phyloP scores from a whole-genome alignment of 1,140 invertebrate species.

The Rhopalosiphum padi region DNA sequence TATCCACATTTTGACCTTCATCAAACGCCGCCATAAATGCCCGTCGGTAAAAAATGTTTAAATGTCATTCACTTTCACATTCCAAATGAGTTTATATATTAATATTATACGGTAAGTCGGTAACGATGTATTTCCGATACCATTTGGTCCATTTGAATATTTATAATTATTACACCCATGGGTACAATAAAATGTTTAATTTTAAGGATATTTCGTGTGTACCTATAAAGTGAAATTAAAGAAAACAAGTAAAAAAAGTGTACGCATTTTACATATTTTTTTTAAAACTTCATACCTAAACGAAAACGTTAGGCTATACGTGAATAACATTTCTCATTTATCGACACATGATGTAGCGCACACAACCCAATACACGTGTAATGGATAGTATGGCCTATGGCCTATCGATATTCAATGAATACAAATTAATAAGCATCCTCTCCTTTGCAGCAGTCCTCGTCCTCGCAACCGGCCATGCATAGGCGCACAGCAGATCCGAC shows the following conservation, averaged over 20 bases:
- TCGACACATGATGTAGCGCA: neutral
- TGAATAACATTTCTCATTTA: neutral
- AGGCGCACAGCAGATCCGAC: neutral
- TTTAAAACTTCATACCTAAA: neutral
- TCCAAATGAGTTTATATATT: neutral
- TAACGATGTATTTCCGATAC: neutral
- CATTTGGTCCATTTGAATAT: neutral
- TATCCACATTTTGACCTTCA: constrained; percentile 24
- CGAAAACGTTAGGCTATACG: neutral
- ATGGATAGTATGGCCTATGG: neutral
- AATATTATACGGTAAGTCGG: neutral
- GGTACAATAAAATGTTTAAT: neutral
- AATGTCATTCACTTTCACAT: constrained; percentile 48
- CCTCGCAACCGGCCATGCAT: too few relatives aligned
- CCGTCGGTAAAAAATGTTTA: constrained; percentile 24
- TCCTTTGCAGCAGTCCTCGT: neutral
- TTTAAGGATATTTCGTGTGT: neutral
- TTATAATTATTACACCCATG: neutral
- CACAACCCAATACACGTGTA: neutral
- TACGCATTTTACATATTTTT: neutral
- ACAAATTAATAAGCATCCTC: neutral
- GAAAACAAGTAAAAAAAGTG: neutral
- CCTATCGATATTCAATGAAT: neutral
- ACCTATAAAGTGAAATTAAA: neutral
- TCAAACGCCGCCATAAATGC: neutral